Base-by-base conservation (phyloP, 2,888 invertebrate genomes). In the Phymatocera aterrima region DNA sequence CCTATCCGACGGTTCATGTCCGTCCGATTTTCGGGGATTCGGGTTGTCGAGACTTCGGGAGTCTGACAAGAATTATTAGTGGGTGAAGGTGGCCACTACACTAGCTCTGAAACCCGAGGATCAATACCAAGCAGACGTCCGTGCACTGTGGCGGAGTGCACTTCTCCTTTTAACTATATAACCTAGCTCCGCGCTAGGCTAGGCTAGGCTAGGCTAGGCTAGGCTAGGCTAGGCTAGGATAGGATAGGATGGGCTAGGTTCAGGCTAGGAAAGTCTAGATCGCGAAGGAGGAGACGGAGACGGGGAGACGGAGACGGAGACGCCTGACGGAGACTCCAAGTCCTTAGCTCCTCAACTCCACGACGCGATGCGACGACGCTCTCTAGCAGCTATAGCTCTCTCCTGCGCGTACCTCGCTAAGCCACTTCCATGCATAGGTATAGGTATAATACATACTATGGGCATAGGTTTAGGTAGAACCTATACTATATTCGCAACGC, bases 31-130 rank as follows among this genome's bases (percentile, higher is more conserved):
- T 68, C 57, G 83, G 79, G 37, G 37, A 10, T 37, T 64, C 24
- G 21, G 61, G 40, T 85, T 85, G 85, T 81, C 85, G 88, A 87
- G 88, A 86, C 89, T 89, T 89, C 85, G 87, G 89, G 90, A 89
- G 88, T 89, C 90, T 89, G 90, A 90, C 90, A 90, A 90, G 90
- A 90, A 90, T 90, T 90, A 90, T 90, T 90, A 90, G 90, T 89
- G 90, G 90, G 89, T 87, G 89, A 90, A 90, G 89, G 89, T 90
- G 89, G 89, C 90, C 90, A 88, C 89, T 89, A 88, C 89, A n/a
- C n/a, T n/a, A n/a, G n/a, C n/a, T n/a, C 89, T 88, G 88, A 89
- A 87, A 87, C 87, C 68, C 31, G 87, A 87, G 89, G 90, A 90
- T 90, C 90, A 90, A 90, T 90, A 90, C 90, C 87, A 88, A 89